These are phyloP conservation scores for Eulemur rubriventer DNA, from an alignment of 2,797 vertebrate genomes.

Conservation along the genomic window DNA sequence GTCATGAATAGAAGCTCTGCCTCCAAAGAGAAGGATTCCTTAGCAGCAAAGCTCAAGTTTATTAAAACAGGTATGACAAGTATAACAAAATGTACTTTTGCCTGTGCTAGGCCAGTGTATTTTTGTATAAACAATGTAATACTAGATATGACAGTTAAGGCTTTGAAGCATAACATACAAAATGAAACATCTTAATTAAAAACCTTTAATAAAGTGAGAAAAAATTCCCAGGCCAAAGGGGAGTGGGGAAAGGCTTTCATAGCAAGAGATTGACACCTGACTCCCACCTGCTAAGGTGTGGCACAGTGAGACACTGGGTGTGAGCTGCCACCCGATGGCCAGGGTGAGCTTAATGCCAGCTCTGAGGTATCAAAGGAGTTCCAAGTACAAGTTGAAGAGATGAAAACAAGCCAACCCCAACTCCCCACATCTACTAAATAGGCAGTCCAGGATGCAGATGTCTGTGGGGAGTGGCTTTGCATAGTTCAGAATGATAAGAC, in stretches of 20 bases:
- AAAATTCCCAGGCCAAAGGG: background rate
- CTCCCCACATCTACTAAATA: background rate
- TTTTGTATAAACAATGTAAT: background rate
- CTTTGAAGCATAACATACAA: background rate
- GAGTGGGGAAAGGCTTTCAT: background rate
- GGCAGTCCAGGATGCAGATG: background rate
- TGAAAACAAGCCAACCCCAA: too few species aligned
- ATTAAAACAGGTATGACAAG: conserved; percentile 41
- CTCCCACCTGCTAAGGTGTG: background rate
- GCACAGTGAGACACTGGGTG: background rate
- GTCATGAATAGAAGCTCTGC: background rate
- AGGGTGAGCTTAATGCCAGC: background rate
- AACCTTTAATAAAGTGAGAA: background rate
- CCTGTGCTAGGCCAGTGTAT: background rate
- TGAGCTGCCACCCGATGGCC: background rate
- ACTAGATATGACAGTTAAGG: background rate
- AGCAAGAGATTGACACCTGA: background rate
- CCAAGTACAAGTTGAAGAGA: background rate
- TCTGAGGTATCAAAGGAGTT: background rate
- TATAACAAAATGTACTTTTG: background rate
- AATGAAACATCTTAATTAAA: background rate
- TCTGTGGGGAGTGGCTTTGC: background rate
- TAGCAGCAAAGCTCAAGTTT: conserved; percentile 50
- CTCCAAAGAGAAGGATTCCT: background rate
- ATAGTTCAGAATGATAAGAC: background rate